Base-by-base conservation (phyloP, 1,140 invertebrate species). In the Drosophila nasuta region DNA sequence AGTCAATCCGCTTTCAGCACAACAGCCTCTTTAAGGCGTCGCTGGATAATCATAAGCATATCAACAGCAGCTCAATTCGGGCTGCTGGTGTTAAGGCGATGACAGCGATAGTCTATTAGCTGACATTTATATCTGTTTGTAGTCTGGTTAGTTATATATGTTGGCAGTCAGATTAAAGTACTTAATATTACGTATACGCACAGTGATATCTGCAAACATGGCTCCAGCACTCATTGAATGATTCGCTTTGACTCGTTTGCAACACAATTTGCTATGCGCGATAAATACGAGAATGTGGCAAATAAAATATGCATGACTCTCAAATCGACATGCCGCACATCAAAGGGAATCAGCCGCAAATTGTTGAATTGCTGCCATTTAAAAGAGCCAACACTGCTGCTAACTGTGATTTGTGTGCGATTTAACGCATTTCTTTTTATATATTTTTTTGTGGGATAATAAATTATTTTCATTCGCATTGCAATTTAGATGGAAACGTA, bases 401-500 rank as follows among this genome's bases (percentile, higher is more conserved):
- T n/a, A 35, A 11, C 54, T 57, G 59, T 77, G 75, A 78, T 81
- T 75, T 79, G 56, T 77, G 54, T 67, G 45, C 43, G 59, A 48
- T 72, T 68, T 79, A 58, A 52, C 60, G 65, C 64, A 57, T 71
- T 51, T 25, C 20, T 25, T 25, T 25, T 25, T 25, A 4, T 25
- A 25, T 25, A 25, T 25, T 25, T 25, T 79, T 56, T 25, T 69
- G 30, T 5, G 64, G 56, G 69, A 46, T 74, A 66, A 79, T 76
- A 81, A 86, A 86, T 86, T 77, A 69, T 72, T 81, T 85, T 70
- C 48, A 69, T 66, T 52, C 62, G 48, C 76, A 35, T 58, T 77
- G 82, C 76, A 86, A 87, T 87, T 87, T 79, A 74, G 79, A 74
- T 82, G 54, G 49, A 74, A 86, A 74, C 82, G 56, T 69, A 81